Evolutionary conservation across 2,797 vertebrate species (phyloP).

Genomic region (Poeciliopsis presidionis): DNA sequence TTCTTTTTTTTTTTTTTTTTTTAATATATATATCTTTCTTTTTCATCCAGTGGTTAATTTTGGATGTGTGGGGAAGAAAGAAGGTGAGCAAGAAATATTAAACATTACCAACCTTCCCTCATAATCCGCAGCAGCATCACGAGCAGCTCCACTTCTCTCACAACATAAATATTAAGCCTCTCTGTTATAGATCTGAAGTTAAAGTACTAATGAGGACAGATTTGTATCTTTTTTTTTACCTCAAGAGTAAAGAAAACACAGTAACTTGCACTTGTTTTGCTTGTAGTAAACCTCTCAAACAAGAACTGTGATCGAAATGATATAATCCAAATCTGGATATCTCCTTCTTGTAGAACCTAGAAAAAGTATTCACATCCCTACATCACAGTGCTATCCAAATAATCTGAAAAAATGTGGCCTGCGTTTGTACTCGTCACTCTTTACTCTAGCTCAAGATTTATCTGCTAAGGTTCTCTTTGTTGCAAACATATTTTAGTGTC

Average conservation of each 20-base stretch:
- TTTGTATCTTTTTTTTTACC: not conserved
- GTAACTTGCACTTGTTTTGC: not conserved
- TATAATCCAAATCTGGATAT: not conserved
- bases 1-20: constrained; percentile 15
- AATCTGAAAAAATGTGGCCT: not conserved
- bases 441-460: not conserved
- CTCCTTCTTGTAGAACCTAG: not conserved
- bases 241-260: not conserved
- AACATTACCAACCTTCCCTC: constrained; percentile 37
- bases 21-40: constrained; percentile 1
- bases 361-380: not conserved
- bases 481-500: not conserved
- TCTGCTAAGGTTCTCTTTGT: not conserved
- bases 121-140: constrained; percentile 21
- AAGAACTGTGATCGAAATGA: not conserved
- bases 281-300: not conserved
- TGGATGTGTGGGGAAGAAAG: constrained; percentile 18
- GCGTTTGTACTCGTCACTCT: not conserved
- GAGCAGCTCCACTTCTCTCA: constrained; percentile 16
- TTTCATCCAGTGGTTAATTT: constrained; percentile 23
- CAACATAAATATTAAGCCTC: constrained; percentile 3
- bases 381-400: not conserved
- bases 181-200: constrained; percentile 1
- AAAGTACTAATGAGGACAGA: not conserved
- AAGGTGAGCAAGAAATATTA: constrained; percentile 1